Base-by-base conservation (phyloP, 1,140 invertebrate genomes). In the Semibalanus balanoides region DNA sequence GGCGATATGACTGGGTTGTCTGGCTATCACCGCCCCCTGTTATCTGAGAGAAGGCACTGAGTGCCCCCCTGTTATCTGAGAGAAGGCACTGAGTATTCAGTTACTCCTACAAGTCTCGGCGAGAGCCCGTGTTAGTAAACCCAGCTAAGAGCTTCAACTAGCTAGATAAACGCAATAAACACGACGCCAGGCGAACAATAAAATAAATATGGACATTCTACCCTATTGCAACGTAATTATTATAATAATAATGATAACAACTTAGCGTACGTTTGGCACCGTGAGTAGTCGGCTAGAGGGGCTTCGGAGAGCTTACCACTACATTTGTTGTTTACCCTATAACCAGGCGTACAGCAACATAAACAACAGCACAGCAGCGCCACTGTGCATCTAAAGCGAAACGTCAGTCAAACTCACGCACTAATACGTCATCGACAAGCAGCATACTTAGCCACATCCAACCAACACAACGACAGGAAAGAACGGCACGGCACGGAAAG, bases 71-170 rank as follows among this genome's bases (percentile, higher is more conserved):
- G 51, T 1, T 25, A 22, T 64, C 51, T 64, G 35, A 40, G 35
- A 40, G 51, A 64, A 64, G 51, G 51, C 51, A 64, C 51, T 64
- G 51, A 64, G 51, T 64, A 64, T 64, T 64, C n/a, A n/a, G 51
- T 64, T 64, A 64, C 51, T 64, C 51, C 22, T 22, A 64, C 11
- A 25, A 25, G 11, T 64, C 51, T 25, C 22, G 51, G 51, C 51
- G 22, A 14, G 14, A 64, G 51, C 51, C 22, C 51, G 7, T 64
- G 51, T 64, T 64, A 64, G 51, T 64, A 64, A 64, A 64, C 51
- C 51, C 51, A 64, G 11, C 22, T 64, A 14, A 11, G 3, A 64
- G 51, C 11, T 1, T 19, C 7, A 7, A 25, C 51, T 64, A 25
- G 51, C 51, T 64, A 64, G 22, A 64, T 64, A 64, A 64, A 64